Conservation (phyloP, 2,888 invertebrate genomes). For the Danaus chrysippus region DNA sequence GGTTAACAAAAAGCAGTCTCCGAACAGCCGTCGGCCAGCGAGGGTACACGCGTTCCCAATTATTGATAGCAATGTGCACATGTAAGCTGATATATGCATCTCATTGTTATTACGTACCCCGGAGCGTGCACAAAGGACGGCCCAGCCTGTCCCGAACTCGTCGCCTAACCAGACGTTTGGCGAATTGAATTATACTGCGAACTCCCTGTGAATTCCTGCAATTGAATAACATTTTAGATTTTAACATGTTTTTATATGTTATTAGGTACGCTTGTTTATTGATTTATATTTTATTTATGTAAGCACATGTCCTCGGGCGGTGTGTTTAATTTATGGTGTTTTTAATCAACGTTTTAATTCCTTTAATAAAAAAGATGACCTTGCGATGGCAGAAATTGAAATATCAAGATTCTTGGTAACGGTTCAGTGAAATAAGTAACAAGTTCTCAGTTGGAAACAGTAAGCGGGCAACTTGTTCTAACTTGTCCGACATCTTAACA, state of each 20-base stretch:
- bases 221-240: conserved; percentile 17
- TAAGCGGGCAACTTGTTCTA: conserved; percentile 22
- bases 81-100: conserved; percentile 47
- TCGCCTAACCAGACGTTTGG: conserved; percentile 30
- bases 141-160: conserved; percentile 14
- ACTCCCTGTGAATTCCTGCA: conserved; percentile 14
- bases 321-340: background rate
- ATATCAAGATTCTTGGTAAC: background rate
- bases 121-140: conserved; percentile 29
- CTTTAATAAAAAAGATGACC: background rate
- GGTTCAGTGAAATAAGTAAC: conserved; percentile 15
- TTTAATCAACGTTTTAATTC: background rate
- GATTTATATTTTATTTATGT: conserved; percentile 6
- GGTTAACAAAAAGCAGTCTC: background rate
- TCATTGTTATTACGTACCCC: conserved; percentile 34
- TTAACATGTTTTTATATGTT: conserved; percentile 13
- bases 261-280: conserved; percentile 7
- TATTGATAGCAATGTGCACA: conserved; percentile 44
- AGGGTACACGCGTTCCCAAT: conserved; percentile 56
- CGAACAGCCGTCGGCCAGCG: conserved; percentile 15
- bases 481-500: conserved; percentile 22
- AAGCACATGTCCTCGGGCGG: background rate
- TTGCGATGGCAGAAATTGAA: conserved; percentile 1
- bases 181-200: conserved; percentile 28
- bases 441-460: conserved; percentile 21